phyloP scores from a whole-genome alignment of 2,888 invertebrate species.

The Drosophila helvetica region DNA sequence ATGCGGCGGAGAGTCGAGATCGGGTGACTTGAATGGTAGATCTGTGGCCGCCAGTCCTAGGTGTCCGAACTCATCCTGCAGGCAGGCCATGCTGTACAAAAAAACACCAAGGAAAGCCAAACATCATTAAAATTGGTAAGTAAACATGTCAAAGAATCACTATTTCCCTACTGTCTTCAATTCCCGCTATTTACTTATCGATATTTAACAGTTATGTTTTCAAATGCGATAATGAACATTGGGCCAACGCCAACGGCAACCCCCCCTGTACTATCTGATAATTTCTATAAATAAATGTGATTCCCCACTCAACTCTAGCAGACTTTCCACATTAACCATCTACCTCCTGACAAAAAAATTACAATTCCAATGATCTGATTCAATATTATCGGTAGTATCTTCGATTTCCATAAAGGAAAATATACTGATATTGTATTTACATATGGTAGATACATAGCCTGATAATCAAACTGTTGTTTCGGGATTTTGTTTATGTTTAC shows the following conservation, averaged over 20 bases:
- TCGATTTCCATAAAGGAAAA: neutral
- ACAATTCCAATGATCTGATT: neutral
- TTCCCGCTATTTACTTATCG: neutral
- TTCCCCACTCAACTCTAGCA: neutral
- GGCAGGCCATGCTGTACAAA: constrained; percentile 87
- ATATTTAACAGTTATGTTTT: neutral
- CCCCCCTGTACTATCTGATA: neutral
- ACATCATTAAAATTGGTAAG: neutral
- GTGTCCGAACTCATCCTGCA: constrained; percentile 87
- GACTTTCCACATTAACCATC: neutral
- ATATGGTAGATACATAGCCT: constrained; percentile 9
- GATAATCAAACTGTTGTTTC: constrained; percentile 21
- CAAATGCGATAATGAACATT: neutral
- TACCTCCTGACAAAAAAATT: neutral
- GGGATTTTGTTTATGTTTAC: constrained; percentile 23
- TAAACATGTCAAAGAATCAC: neutral
- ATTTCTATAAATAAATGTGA: neutral
- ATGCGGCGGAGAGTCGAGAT: constrained; percentile 63
- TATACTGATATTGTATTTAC: constrained; percentile 1
- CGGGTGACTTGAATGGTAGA: constrained; percentile 77
- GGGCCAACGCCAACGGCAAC: too few relatives aligned
- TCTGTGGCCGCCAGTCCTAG: constrained; percentile 82
- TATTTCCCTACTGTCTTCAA: constrained; percentile 1
- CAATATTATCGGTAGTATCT: neutral
- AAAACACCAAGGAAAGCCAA: neutral